Percentiles rank a stretch among this genome's conserved stretches.
Conservation (phyloP, 2,113 vertebrate genomes). For the Cavia aperea region DNA sequence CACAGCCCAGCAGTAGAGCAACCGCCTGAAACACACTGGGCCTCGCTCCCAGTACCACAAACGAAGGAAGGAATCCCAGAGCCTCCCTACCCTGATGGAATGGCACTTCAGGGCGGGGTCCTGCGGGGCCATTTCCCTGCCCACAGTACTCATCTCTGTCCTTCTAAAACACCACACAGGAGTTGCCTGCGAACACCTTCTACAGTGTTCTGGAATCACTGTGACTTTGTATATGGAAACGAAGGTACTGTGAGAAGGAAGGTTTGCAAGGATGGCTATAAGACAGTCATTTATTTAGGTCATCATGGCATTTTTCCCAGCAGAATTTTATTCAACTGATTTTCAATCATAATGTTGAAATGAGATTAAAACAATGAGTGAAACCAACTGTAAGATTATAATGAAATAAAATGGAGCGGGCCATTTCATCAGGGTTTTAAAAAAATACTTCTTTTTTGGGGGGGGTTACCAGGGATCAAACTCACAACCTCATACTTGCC, state of each 20-base stretch:
- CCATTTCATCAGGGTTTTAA: slow-evolving; percentile 1
- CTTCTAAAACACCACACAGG: neutral
- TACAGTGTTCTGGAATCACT: neutral
- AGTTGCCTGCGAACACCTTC: neutral
- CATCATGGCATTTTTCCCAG: slow-evolving; percentile 33
- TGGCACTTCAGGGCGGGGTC: neutral
- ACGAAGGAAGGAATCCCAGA: neutral
- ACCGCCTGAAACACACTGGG: neutral
- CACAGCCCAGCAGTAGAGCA: neutral
- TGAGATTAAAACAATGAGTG: slow-evolving; percentile 31
- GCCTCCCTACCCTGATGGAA: neutral
- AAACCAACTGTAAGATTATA: slow-evolving; percentile 50
- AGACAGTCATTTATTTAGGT: neutral
- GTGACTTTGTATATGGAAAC: neutral
- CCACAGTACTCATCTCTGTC: neutral
- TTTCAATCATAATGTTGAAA: slow-evolving; percentile 35
- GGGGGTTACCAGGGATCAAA: too few species aligned
- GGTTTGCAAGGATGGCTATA: neutral
- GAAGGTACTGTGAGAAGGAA: neutral
- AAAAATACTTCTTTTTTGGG: slow-evolving; percentile 1
- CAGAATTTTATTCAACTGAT: slow-evolving; percentile 35
- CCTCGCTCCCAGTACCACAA: neutral
- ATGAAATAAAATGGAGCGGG: neutral
- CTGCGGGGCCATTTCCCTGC: neutral
- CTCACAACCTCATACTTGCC: too few species aligned